These are phyloP conservation scores for Stramonita haemastoma DNA, from an alignment of 2,888 invertebrate species.

Conservation along the genomic window DNA sequence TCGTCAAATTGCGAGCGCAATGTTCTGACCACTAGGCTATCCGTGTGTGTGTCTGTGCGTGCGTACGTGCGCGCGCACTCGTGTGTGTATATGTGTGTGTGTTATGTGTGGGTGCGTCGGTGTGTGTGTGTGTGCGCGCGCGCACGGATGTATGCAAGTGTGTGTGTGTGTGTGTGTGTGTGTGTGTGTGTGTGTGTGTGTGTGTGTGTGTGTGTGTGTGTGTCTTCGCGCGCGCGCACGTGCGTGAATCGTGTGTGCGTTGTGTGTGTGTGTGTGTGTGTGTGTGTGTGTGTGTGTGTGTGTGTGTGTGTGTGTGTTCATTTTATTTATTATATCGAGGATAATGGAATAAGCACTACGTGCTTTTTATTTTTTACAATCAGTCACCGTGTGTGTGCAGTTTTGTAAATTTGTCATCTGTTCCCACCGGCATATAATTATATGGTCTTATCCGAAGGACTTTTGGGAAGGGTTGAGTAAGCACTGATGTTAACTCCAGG, in stretches of 20 bases:
- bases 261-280: background rate
- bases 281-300: constrained; percentile 10
- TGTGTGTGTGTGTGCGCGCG: background rate
- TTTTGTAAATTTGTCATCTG: no score
- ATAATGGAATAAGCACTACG: no score
- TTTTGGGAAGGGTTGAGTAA: no score
- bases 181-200: background rate
- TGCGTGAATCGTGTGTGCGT: background rate
- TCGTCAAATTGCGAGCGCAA: no score
- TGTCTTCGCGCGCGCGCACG: background rate
- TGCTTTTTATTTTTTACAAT: no score
- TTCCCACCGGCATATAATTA: no score
- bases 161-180: background rate
- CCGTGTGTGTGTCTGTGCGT: no score
- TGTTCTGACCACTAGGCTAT: no score
- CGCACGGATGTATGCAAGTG: background rate
- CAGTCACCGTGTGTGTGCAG: no score
- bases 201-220: background rate
- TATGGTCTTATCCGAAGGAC: no score
- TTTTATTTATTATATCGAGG: no score
- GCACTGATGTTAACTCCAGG: no score
- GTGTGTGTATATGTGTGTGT: background rate
- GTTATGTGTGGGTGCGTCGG: background rate
- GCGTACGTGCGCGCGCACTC: background rate
- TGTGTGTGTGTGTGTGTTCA: background rate